Percentiles rank a stretch among this genome's conserved stretches.
These are phyloP conservation scores for Dynastes tityus DNA, from an alignment of 2,888 invertebrate genomes.

Conservation along the genomic window DNA sequence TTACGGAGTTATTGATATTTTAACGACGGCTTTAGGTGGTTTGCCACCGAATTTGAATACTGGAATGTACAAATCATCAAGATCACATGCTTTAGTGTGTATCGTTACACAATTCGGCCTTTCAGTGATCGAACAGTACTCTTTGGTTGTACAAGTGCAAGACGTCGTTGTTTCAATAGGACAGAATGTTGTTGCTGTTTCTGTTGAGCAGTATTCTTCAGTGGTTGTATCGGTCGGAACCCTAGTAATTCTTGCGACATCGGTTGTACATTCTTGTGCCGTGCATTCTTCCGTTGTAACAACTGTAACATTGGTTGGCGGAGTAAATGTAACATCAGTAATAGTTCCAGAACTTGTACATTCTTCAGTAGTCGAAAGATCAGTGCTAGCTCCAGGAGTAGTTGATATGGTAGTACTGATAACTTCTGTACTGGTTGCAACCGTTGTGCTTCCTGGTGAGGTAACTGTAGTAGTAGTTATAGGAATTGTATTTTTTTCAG, in stretches of 20 bases:
- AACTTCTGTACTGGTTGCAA: not conserved
- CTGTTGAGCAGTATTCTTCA: no score
- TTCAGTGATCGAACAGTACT: not conserved
- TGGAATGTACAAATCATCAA: conserved; percentile 33
- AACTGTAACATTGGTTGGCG: not conserved
- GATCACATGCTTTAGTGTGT: not conserved
- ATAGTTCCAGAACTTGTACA: not conserved
- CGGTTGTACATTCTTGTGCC: not conserved
- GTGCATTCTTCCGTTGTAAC: no score
- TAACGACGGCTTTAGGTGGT: conserved; percentile 1
- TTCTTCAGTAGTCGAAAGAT: not conserved
- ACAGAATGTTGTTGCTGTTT: no score
- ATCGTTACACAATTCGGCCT: not conserved
- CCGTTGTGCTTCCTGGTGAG: no score
- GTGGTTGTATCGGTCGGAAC: no score
- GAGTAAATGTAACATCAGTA: not conserved
- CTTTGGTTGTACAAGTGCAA: not conserved
- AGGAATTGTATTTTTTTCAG: not conserved
- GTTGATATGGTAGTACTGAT: not conserved
- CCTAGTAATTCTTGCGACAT: not conserved
- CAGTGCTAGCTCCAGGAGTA: not conserved
- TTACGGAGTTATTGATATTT: no score
- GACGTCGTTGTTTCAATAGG: not conserved
- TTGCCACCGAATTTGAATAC: conserved; percentile 39
- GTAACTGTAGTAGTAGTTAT: not conserved